These are phyloP conservation scores for Rugalucina vietnamica DNA, from an alignment of 2,888 invertebrate genomes.

Conservation along the genomic window DNA sequence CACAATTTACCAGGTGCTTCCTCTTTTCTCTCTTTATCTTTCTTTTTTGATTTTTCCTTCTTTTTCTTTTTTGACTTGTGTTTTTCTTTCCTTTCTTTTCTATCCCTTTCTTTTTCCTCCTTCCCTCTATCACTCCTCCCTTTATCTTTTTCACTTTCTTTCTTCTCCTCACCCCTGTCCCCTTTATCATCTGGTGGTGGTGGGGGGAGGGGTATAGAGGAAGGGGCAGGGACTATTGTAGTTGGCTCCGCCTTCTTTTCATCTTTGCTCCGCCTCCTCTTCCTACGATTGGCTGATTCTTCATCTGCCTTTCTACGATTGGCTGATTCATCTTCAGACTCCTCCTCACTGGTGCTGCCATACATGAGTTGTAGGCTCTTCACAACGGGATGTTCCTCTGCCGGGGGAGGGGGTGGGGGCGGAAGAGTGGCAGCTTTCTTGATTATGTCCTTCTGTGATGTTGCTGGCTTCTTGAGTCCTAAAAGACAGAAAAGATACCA, in stretches of 20 bases:
- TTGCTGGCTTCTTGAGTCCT: not conserved
- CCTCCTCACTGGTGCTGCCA: conserved; percentile 57
- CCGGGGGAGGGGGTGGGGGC: conserved; percentile 63
- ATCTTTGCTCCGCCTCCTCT: not conserved
- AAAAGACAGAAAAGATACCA: too few relatives aligned
- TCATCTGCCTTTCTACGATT: conserved; percentile 47
- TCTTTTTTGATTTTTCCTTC: conserved; percentile 33
- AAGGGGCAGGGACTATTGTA: conserved; percentile 21
- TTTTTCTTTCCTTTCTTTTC: conserved; percentile 49
- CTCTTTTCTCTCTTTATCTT: not conserved
- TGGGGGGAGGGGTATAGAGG: conserved; percentile 67
- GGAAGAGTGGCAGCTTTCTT: conserved; percentile 29
- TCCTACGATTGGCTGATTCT: conserved; percentile 18
- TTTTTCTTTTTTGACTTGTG: conserved; percentile 50
- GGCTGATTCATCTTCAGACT: conserved; percentile 46
- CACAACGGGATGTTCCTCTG: conserved; percentile 60
- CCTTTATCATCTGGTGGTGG: conserved; percentile 51
- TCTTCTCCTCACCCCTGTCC: conserved; percentile 44
- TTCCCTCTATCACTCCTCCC: conserved; percentile 73
- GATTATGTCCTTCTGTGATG: not conserved
- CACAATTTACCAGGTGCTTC: not conserved
- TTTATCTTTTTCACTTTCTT: conserved; percentile 49
- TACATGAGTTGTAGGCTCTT: conserved; percentile 58
- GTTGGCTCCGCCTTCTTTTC: not conserved
- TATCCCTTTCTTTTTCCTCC: conserved; percentile 74